Evolutionary conservation across 2,797 vertebrate genomes (phyloP), one percentile per base, ranked within the genome.

Genomic region (Dryobates pubescens): DNA sequence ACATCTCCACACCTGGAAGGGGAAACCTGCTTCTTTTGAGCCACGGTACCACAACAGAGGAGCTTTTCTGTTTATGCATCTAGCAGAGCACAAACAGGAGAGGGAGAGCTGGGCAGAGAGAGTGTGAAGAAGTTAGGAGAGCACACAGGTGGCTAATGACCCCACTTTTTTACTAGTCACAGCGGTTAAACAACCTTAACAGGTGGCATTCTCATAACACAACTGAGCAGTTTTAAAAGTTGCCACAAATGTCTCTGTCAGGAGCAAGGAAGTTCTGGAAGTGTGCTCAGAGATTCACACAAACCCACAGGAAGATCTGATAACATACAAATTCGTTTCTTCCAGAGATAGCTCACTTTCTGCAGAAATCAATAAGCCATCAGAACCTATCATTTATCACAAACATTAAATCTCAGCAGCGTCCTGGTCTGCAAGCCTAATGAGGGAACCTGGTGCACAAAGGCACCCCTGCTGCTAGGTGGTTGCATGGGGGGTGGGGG

Each of bases 381-480:
- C 88, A 77, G 83, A 74, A 94, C 73, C 82, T 57, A 90, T 73
- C 77, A 73, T 93, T 94, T 88, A 92, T 90, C 94, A 94, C 84
- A 70, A 86, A 81, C 51, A 43, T 57, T 82, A 82, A 90, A 84
- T 81, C 92, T 81, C 78, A 85, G 70, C 68, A 54, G 90, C 24
- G 2, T n/a, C 67, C 63, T 13, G 53, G 83, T 83, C 75, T 91
- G 88, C 64, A 89, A 91, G 67, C 82, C 71, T 82, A 82, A 88
- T 51, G 59, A 85, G 49, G 70, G 53, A 79, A 89, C 51, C 73
- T 30, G 57, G 47, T 8, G 3, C 36, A 75, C 51, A 84, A 92
- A 32, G 67, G 45, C 32, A 87, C 26, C 80, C 26, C 64, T 2
- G 22, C 68, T 20, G 54, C 45, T 32, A 63, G 10, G 26, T 32